Percentiles rank a stretch among this genome's conserved stretches.
Evolutionary conservation across 2,888 invertebrate species (phyloP).

Genomic region (Poecilobothrus nobilitatus): DNA sequence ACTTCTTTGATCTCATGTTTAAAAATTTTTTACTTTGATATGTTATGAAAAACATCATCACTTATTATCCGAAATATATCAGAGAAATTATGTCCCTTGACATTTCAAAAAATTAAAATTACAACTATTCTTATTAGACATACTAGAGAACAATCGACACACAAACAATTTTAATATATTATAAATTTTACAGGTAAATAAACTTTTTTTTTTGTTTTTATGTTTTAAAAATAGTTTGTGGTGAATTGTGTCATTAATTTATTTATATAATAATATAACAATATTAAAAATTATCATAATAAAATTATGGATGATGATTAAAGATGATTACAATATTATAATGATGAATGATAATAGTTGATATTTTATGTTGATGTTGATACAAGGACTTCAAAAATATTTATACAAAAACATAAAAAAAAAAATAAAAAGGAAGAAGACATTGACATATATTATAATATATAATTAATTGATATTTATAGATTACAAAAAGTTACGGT

Average conservation of each 20-base stretch:
- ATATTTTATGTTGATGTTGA: background rate
- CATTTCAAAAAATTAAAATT: background rate
- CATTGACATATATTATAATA: too few species aligned
- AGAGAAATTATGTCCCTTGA: background rate
- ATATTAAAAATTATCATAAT: too few species aligned
- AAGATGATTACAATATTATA: background rate
- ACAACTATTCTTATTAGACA: background rate
- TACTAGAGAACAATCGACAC: background rate
- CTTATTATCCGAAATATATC: slow-evolving; percentile 1
- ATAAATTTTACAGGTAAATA: slow-evolving; percentile 4
- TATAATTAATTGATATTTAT: too few species aligned
- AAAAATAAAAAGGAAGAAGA: too few species aligned
- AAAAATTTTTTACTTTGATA: background rate
- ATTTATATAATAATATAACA: background rate
- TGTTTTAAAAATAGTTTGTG: background rate
- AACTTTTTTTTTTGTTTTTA: too few species aligned
- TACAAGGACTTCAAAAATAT: slow-evolving; percentile 2
- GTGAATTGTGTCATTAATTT: background rate
- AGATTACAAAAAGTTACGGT: too few species aligned
- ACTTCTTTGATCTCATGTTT: too few species aligned
- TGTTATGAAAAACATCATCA: background rate
- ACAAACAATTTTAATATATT: background rate
- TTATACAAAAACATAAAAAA: background rate
- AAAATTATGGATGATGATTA: too few species aligned
- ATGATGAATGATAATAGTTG: background rate